Evolutionary conservation across 2,113 vertebrate species (phyloP).

Genomic region (Cairina moschata): DNA sequence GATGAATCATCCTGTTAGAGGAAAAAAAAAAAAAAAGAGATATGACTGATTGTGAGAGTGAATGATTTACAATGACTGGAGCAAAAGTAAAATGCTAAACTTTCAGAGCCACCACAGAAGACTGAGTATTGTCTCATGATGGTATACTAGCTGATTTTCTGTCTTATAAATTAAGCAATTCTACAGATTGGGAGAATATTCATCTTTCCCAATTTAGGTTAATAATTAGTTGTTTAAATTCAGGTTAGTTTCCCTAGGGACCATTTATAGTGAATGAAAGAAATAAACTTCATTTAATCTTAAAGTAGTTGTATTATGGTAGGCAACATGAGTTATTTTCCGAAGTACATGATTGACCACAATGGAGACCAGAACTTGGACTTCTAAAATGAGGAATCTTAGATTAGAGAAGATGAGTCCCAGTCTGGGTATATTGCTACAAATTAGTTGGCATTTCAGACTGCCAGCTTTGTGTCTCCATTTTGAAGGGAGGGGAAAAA

Average conservation of each 20-base stretch:
- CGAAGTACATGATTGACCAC: neutral
- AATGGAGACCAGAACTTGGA: neutral
- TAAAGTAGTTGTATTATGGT: neutral
- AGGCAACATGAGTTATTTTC: neutral
- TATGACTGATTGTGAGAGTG: neutral
- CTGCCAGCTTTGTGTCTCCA: neutral
- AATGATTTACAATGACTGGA: neutral
- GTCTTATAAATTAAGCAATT: neutral
- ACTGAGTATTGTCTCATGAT: neutral
- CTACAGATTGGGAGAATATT: neutral
- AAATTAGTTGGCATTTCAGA: neutral
- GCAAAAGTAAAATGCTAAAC: neutral
- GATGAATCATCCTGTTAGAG: neutral
- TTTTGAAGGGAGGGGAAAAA: neutral
- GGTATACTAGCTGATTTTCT: neutral
- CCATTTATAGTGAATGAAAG: neutral
- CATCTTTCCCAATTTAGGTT: neutral
- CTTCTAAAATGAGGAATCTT: neutral
- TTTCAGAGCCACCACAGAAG: neutral
- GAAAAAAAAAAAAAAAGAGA: neutral
- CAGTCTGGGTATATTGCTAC: neutral
- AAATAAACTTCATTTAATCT: neutral
- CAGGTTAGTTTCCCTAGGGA: neutral
- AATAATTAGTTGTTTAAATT: conserved; percentile 28
- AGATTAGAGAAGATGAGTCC: neutral